phyloP scores from a whole-genome alignment of 1,140 invertebrate species.

The Meloidogyne hapla region DNA sequence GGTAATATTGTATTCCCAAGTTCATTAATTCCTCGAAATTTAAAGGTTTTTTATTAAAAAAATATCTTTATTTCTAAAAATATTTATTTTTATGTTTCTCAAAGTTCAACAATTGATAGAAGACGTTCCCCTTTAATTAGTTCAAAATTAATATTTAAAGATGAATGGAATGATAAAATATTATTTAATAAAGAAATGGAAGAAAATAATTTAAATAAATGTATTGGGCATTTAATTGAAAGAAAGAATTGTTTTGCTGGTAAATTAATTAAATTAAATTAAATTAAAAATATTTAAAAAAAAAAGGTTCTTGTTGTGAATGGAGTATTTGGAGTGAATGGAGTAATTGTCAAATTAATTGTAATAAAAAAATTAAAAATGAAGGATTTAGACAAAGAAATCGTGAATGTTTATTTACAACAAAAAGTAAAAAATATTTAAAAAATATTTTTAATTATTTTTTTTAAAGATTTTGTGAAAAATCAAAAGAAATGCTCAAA shows the following conservation, averaged over 20 bases:
- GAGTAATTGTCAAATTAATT: conserved; percentile 19
- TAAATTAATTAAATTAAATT: background rate
- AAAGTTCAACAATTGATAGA: conserved; percentile 15
- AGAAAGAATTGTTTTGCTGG: conserved; percentile 16
- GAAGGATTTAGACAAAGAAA: background rate
- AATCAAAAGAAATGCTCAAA: background rate
- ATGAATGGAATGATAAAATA: background rate
- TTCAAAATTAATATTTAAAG: conserved; percentile 17
- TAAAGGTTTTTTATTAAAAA: background rate
- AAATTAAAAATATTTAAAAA: background rate
- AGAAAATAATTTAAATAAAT: background rate
- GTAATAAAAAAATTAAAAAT: conserved; percentile 5
- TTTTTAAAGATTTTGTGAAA: too few species aligned
- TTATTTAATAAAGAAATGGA: conserved; percentile 1
- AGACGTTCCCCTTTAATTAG: conserved; percentile 18
- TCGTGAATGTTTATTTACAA: background rate
- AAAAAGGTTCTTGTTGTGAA: conserved; percentile 20
- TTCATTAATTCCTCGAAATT: conserved; percentile 7
- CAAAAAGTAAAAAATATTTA: background rate
- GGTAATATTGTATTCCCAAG: background rate
- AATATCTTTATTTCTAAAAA: background rate
- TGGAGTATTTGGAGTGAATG: conserved; percentile 19
- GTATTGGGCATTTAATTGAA: conserved; percentile 4
- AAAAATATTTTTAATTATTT: too few species aligned
- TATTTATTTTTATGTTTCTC: conserved; percentile 2